Conservation (phyloP, 1,140 invertebrate species). For the Notospermus geniculatus region DNA sequence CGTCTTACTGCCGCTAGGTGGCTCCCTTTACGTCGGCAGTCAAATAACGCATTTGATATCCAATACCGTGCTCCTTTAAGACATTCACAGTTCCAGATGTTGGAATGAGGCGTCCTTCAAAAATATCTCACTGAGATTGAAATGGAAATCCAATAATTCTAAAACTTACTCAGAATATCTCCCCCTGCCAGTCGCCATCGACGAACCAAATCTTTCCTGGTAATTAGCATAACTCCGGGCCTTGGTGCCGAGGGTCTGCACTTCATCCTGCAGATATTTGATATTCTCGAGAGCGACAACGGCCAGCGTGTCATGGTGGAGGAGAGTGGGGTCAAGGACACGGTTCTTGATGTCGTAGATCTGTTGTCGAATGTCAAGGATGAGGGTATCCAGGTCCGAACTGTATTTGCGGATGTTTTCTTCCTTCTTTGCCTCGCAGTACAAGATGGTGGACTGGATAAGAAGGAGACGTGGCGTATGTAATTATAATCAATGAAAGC, state of each 20-base stretch:
- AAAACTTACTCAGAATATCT: not conserved
- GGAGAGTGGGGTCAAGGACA: conserved; percentile 47
- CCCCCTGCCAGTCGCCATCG: conserved; percentile 23
- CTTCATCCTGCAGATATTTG: conserved; percentile 43
- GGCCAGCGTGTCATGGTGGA: conserved; percentile 45
- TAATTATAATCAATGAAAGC: too few species aligned
- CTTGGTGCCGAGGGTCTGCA: conserved; percentile 40
- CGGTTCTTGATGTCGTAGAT: conserved; percentile 46
- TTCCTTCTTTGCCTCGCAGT: conserved; percentile 56
- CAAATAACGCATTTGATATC: too few species aligned
- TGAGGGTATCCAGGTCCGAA: conserved; percentile 45
- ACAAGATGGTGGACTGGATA: conserved; percentile 48
- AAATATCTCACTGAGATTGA: too few species aligned
- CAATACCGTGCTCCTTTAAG: too few species aligned
- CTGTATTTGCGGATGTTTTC: conserved; percentile 56
- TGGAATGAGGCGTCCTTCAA: too few species aligned
- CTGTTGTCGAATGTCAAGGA: conserved; percentile 41
- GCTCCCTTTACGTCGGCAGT: too few species aligned
- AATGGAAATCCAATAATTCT: not conserved
- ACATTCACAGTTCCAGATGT: too few species aligned
- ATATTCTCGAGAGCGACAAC: conserved; percentile 48
- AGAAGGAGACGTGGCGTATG: not conserved
- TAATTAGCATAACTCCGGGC: conserved; percentile 51
- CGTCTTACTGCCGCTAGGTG: too few species aligned
- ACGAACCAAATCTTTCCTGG: conserved; percentile 53